These are phyloP conservation scores for Nyctibius grandis DNA, from an alignment of 2,797 vertebrate species.

Conservation along the genomic window DNA sequence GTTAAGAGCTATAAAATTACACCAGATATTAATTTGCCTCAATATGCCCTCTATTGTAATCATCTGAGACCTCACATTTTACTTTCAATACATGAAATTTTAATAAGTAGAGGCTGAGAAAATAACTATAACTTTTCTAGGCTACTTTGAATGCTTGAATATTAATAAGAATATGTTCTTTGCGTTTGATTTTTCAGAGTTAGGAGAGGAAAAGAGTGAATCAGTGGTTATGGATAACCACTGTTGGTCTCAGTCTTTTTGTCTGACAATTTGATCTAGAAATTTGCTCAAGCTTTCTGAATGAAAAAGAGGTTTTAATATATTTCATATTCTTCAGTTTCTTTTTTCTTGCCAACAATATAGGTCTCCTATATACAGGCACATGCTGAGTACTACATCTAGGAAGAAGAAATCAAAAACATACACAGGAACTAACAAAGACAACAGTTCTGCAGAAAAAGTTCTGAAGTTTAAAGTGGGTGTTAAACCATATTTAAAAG, in stretches of 20 bases:
- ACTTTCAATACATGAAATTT: constrained; percentile 38
- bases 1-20: background rate
- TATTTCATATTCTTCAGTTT: background rate
- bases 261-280: background rate
- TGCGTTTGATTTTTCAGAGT: background rate
- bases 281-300: background rate
- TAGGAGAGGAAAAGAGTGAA: background rate
- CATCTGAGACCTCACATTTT: constrained; percentile 29
- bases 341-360: background rate
- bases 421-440: background rate
- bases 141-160: background rate
- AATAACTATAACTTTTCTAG: constrained; percentile 5
- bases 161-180: background rate
- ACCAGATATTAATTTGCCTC: background rate
- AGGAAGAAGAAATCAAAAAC: background rate
- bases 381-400: rapidly evolving
- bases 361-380: background rate
- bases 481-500: background rate
- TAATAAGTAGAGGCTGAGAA: constrained; percentile 32
- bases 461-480: background rate
- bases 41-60: constrained; percentile 20
- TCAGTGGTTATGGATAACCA: background rate
- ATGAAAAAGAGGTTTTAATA: background rate
- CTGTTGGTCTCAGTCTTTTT: background rate
- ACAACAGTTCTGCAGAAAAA: background rate